phyloP scores from a whole-genome alignment of 2,888 invertebrate genomes.

The Drosophila algonquin region DNA sequence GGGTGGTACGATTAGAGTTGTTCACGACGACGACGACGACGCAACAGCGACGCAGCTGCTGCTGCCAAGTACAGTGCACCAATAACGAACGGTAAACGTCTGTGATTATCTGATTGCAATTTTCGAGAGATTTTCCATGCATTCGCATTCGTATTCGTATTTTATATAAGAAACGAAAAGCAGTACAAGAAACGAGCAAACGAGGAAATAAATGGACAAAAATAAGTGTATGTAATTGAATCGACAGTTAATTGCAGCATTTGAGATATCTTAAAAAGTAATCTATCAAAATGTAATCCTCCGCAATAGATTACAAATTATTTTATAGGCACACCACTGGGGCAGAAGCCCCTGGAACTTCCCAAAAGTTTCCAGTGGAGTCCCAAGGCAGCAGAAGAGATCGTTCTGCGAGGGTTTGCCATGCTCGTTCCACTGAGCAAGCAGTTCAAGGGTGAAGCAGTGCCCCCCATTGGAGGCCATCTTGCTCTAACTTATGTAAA shows the following conservation, averaged over 20 bases:
- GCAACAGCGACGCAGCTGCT: slow-evolving; percentile 22
- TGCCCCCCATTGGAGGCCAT: not conserved
- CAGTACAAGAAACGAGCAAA: not conserved
- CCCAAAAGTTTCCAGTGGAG: too few species aligned
- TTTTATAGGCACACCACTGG: not conserved
- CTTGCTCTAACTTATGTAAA: not conserved
- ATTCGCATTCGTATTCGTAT: not conserved
- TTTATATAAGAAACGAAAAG: not conserved
- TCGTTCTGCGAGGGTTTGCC: not conserved
- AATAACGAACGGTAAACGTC: slow-evolving; percentile 40
- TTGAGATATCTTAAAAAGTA: not conserved
- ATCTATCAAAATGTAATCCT: not conserved
- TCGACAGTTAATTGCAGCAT: not conserved
- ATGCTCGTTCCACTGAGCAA: too few species aligned
- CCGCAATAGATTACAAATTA: not conserved
- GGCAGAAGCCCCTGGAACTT: not conserved
- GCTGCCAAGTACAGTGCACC: slow-evolving; percentile 38
- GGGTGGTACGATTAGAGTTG: slow-evolving; percentile 23
- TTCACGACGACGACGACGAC: slow-evolving; percentile 14
- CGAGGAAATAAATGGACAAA: not conserved
- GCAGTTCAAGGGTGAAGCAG: not conserved
- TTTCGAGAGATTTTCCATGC: not conserved
- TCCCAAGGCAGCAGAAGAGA: too few species aligned
- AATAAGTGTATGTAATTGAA: not conserved
- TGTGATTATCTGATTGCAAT: slow-evolving; percentile 35